Base-by-base conservation (phyloP, 1,140 invertebrate genomes). In the Vollenhovia emeryi region DNA sequence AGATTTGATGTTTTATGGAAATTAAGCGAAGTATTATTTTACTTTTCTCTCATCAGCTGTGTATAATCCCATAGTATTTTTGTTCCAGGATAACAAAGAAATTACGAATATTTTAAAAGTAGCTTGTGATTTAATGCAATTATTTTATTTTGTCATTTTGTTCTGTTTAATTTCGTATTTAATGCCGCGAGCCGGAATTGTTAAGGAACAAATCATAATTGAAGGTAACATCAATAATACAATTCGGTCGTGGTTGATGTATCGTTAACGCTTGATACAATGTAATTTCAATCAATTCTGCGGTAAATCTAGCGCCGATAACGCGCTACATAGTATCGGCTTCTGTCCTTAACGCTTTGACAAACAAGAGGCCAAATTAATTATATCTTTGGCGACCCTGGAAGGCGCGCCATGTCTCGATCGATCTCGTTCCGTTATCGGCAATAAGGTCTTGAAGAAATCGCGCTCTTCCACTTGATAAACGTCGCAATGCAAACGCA, bases 291-390 rank as follows among this genome's bases (percentile, higher is more conserved):
- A 50, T 48, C 27, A 64, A 78, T 64, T 33, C 8, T 1, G 7
- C 2, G 7, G 3, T 36, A 66, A 66, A 48, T 48, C 6, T 27
- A 64, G 13, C 40, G 21, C 5, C 57, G 27, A 76, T 24, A 76
- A 27, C 24, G 3, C 36, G 13, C 33, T 57, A 27, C 55, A 43
- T 75, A 30, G 6, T 27, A 43, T 75, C 24, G 21, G 24, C 33
- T 62, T 33, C 24, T 27, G 24, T 45, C 9, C 59, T 59, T 13
- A 9, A 60, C 48, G 24, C n/a, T 18, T 36, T 60, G 36, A 43
- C 27, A 78, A 78, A 66, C 59, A 66, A 36, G 57, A 24, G 43
- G n/a, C 59, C 30, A 36, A 78, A 66, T 78, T 76, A 76, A 76
- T 78, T 66, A 68, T 79, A 79, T 79, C 60, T 66, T 57, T 24